phyloP scores from a whole-genome alignment of 2,797 vertebrate genomes.

The Lutjanus campechanus region DNA sequence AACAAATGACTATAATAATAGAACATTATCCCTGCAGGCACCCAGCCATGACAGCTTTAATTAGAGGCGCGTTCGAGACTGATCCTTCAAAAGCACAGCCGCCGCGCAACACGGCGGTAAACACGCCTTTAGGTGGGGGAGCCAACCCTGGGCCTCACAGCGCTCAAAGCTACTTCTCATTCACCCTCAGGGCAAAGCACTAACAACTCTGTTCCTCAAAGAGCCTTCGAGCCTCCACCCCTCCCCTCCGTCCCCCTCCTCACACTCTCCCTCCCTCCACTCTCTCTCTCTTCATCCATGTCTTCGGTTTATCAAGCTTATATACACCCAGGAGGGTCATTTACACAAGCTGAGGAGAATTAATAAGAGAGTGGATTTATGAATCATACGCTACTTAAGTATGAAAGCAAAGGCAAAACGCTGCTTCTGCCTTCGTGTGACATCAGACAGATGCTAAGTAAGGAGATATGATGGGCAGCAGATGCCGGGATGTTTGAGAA shows the following conservation, averaged over 20 bases:
- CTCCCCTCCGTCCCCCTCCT: constrained; percentile 38
- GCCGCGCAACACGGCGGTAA: constrained; percentile 80
- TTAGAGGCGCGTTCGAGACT: constrained; percentile 97
- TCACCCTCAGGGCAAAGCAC: constrained; percentile 84
- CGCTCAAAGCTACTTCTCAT: constrained; percentile 83
- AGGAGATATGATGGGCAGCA: constrained; percentile 49
- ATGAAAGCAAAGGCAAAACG: constrained; percentile 74
- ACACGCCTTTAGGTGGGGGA: constrained; percentile 80
- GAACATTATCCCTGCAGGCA: constrained; percentile 99
- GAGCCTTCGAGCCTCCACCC: constrained; percentile 53
- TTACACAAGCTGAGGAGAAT: constrained; percentile 80
- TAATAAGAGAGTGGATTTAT: constrained; percentile 85
- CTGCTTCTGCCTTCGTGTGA: constrained; percentile 57
- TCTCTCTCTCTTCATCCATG: constrained; percentile 72
- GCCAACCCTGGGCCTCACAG: constrained; percentile 65
- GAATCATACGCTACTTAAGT: constrained; percentile 85
- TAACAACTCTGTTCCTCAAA: constrained; percentile 84
- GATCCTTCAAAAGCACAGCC: constrained; percentile 94
- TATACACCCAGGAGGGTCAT: constrained; percentile 82
- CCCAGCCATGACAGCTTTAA: constrained; percentile 98
- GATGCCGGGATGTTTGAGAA: constrained; percentile 46
- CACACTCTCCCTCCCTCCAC: constrained; percentile 29
- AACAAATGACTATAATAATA: constrained; percentile 99
- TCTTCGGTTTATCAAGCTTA: constrained; percentile 77
- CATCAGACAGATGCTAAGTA: constrained; percentile 71